These are phyloP conservation scores for Ancistrus triradiatus DNA, from an alignment of 2,113 vertebrate species.

Conservation along the genomic window DNA sequence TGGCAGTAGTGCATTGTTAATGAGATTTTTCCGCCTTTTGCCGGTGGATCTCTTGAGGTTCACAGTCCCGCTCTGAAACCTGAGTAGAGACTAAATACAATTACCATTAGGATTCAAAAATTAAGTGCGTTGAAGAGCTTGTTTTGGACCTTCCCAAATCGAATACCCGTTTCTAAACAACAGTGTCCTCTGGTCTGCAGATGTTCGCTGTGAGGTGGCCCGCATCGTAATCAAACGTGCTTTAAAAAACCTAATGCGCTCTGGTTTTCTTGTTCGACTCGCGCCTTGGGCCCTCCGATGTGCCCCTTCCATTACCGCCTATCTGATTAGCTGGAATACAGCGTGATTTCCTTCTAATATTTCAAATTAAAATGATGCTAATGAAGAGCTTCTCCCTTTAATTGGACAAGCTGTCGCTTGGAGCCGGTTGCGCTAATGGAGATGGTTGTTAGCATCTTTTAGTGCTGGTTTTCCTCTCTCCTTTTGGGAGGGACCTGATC, in stretches of 20 bases:
- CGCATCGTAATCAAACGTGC: neutral
- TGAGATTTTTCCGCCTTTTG: neutral
- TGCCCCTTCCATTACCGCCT: slow-evolving; percentile 20
- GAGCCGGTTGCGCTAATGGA: slow-evolving; percentile 20
- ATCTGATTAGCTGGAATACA: slow-evolving; percentile 15
- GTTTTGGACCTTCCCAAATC: neutral
- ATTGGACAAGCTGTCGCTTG: slow-evolving; percentile 29
- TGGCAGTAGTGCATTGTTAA: slow-evolving; percentile 51
- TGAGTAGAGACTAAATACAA: too few relatives aligned
- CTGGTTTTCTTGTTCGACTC: neutral
- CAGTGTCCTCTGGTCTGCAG: neutral
- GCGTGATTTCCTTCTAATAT: slow-evolving; percentile 11
- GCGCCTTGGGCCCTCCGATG: neutral
- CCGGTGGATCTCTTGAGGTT: too few relatives aligned
- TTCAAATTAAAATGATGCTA: slow-evolving; percentile 24
- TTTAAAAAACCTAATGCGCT: neutral
- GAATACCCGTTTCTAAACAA: neutral
- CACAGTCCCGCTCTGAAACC: neutral
- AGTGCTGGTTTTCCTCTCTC: neutral
- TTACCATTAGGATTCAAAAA: neutral
- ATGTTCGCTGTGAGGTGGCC: neutral
- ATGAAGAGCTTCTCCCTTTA: slow-evolving; percentile 24
- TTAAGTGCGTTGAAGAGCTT: too few relatives aligned
- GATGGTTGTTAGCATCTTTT: slow-evolving; percentile 7
- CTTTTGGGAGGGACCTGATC: neutral